Evolutionary conservation across 2,113 vertebrate genomes (phyloP).

Genomic region (Corvus hawaiiensis): DNA sequence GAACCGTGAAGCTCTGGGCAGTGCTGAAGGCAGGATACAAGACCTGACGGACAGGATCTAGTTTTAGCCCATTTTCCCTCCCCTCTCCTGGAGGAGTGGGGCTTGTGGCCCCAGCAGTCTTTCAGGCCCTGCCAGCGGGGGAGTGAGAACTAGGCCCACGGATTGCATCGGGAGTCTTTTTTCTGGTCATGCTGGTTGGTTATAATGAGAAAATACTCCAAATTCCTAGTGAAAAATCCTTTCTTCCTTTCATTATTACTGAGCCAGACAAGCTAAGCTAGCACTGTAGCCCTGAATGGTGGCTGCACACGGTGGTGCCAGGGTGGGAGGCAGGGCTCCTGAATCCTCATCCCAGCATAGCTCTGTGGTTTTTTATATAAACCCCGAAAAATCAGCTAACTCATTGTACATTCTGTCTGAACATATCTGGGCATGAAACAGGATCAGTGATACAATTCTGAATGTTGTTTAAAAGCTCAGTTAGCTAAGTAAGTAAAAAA

Average conservation of each 20-base stretch:
- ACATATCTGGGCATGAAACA: background rate
- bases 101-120: background rate
- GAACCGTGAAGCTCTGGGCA: background rate
- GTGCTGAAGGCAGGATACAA: background rate
- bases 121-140: background rate
- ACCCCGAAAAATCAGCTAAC: background rate
- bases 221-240: slow-evolving; percentile 37
- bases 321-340: background rate
- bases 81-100: background rate
- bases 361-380: background rate
- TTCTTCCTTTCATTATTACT: slow-evolving; percentile 29
- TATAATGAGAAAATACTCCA: slow-evolving; percentile 57
- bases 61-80: background rate
- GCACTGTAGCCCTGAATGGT: background rate
- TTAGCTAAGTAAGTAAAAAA: background rate
- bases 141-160: slow-evolving; percentile 7
- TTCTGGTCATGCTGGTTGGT: slow-evolving; percentile 28
- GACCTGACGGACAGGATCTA: background rate
- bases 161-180: slow-evolving; percentile 21
- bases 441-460: background rate
- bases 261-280: slow-evolving; percentile 13
- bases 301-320: background rate
- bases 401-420: background rate
- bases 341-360: background rate
- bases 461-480: background rate